Conservation (phyloP, 2,888 invertebrate species). For the Parnassius glacialis region DNA sequence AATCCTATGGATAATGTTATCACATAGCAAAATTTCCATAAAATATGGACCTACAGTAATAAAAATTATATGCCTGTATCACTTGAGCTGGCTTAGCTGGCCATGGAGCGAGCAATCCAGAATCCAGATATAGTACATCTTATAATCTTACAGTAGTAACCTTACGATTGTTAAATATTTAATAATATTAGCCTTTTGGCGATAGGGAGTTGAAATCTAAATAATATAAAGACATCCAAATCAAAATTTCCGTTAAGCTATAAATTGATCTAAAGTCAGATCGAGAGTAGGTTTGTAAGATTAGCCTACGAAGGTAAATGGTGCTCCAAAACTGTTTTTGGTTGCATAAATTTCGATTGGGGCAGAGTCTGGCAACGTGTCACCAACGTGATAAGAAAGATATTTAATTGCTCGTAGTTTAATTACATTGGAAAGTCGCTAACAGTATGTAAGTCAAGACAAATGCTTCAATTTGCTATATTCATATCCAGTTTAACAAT, state of each 20-base stretch:
- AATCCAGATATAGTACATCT: slow-evolving; percentile 11
- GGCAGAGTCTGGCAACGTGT: too few relatives aligned
- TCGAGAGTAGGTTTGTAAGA: too few relatives aligned
- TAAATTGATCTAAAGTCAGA: background rate
- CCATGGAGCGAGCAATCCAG: background rate
- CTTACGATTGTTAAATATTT: slow-evolving; percentile 7
- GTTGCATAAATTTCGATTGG: too few relatives aligned
- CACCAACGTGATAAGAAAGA: too few relatives aligned
- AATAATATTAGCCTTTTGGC: background rate
- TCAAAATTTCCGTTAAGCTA: background rate
- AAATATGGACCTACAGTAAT: slow-evolving; percentile 1
- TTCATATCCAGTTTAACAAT: too few relatives aligned
- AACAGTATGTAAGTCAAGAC: too few relatives aligned
- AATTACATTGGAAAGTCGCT: too few relatives aligned
- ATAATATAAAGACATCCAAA: slow-evolving; percentile 2
- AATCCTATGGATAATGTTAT: background rate
- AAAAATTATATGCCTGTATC: slow-evolving; percentile 19
- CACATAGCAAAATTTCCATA: slow-evolving; percentile 4
- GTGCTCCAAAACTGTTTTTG: too few relatives aligned
- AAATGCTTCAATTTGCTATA: too few relatives aligned
- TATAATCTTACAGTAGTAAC: slow-evolving; percentile 7
- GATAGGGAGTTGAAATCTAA: slow-evolving; percentile 5
- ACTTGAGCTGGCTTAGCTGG: slow-evolving; percentile 17
- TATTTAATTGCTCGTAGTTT: too few relatives aligned
- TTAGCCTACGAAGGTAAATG: too few relatives aligned